A percentile compares a stretch with the other conserved stretches of the same genome.
phyloP scores from a whole-genome alignment of 2,888 invertebrate species.

The Phragmatobia fuliginosa region DNA sequence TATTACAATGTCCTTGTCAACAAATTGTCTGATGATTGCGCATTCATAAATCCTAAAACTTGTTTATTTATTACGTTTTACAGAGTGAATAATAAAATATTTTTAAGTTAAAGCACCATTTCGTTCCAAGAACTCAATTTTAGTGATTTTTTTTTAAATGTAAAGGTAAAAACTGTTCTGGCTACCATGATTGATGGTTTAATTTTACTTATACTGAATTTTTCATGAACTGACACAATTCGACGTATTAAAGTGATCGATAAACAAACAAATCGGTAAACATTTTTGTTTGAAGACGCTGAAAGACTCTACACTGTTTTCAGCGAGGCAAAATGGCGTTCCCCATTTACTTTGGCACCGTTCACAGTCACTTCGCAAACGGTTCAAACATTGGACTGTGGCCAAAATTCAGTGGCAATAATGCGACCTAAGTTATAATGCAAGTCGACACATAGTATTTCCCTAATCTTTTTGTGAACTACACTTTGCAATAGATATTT shows the following conservation, averaged over 20 bases:
- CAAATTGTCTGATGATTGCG: not conserved
- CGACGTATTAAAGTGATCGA: conserved; percentile 14
- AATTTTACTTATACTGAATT: not conserved
- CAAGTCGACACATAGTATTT: conserved; percentile 51
- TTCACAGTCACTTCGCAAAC: conserved; percentile 63
- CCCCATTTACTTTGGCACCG: conserved; percentile 67
- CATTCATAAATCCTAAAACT: not conserved
- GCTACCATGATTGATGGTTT: not conserved
- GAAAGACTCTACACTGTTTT: conserved; percentile 61
- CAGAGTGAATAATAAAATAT: not conserved
- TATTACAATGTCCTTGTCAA: not conserved
- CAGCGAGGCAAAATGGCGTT: conserved; percentile 68
- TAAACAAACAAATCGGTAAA: conserved; percentile 46
- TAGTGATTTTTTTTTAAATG: not conserved
- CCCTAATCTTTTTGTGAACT: conserved; percentile 44
- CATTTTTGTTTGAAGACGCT: conserved; percentile 56
- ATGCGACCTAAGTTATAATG: conserved; percentile 60
- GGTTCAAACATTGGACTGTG: conserved; percentile 67
- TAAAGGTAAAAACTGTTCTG: not conserved
- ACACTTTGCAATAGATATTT: conserved; percentile 4
- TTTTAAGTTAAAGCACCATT: not conserved
- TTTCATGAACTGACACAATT: conserved; percentile 8
- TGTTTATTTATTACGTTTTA: not conserved
- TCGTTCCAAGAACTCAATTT: not conserved
- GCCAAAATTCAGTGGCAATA: conserved; percentile 64